Conservation (phyloP, 2,797 vertebrate genomes). For the Poliocrania exsul region DNA sequence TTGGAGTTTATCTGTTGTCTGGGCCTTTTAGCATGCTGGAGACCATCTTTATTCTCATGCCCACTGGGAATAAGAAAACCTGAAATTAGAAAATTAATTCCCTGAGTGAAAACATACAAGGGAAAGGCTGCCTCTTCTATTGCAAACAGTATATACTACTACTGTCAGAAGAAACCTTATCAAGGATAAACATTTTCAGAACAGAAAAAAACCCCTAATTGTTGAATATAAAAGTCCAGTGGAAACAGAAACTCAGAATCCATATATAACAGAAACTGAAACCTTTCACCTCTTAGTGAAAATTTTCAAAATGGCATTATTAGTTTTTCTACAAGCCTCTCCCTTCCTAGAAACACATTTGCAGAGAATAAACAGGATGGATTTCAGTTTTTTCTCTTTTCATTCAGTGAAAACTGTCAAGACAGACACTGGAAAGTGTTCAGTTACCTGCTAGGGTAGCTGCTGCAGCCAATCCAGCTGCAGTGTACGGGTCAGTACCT, state of each 20-base stretch:
- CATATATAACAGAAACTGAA: not conserved
- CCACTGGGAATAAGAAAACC: not conserved
- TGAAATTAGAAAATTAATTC: not conserved
- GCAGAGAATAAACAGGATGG: not conserved
- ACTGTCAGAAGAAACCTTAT: not conserved
- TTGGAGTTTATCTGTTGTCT: not conserved
- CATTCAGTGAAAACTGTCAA: not conserved
- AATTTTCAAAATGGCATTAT: not conserved
- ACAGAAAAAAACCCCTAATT: not conserved
- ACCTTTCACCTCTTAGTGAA: not conserved
- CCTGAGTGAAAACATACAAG: not conserved
- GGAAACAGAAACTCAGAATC: not conserved
- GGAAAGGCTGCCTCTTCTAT: not conserved
- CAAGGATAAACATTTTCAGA: not conserved
- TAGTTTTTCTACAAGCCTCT: not conserved
- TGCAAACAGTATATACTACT: not conserved
- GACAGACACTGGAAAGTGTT: not conserved
- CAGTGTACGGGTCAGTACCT: slow-evolving; percentile 95
- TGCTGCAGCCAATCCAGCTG: slow-evolving; percentile 93
- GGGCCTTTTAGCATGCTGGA: not conserved
- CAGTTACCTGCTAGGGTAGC: slow-evolving; percentile 91
- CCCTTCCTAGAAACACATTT: not conserved
- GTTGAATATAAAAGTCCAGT: not conserved
- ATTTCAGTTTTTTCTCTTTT: not conserved
- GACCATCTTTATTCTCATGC: not conserved